These are phyloP conservation scores for Neogale vison DNA, from an alignment of 2,113 vertebrate species.

Conservation along the genomic window DNA sequence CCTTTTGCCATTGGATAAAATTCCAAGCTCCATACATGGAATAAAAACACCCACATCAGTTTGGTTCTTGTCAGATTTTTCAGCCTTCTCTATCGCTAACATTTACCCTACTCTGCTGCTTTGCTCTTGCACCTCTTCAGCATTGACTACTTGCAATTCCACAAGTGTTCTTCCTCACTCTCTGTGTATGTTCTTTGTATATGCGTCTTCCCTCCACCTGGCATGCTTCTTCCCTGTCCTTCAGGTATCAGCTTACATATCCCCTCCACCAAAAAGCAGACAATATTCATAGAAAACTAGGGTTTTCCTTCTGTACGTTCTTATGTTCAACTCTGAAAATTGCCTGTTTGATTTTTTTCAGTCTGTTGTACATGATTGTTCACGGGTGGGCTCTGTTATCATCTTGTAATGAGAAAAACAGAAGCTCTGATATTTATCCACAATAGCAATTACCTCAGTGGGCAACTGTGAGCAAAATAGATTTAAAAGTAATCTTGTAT, in stretches of 20 bases:
- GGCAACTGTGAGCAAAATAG: too few relatives aligned
- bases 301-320: neutral
- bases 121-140: neutral
- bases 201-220: neutral
- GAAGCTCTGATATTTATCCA: neutral
- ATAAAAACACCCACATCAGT: too few relatives aligned
- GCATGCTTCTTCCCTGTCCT: neutral
- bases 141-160: fast-evolving
- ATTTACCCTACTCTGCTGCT: too few relatives aligned
- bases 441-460: too few relatives aligned
- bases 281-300: neutral
- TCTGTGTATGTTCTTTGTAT: neutral
- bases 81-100: too few relatives aligned
- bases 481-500: too few relatives aligned
- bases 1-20: too few relatives aligned
- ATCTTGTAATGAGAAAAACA: neutral
- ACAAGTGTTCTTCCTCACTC: neutral
- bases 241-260: neutral
- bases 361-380: neutral
- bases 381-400: neutral
- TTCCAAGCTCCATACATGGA: too few relatives aligned
- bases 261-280: neutral
- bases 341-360: neutral
- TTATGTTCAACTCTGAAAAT: neutral
- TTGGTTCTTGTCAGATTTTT: too few relatives aligned